Base-by-base conservation (phyloP, 2,113 vertebrate genomes). In the Centropristis striata region DNA sequence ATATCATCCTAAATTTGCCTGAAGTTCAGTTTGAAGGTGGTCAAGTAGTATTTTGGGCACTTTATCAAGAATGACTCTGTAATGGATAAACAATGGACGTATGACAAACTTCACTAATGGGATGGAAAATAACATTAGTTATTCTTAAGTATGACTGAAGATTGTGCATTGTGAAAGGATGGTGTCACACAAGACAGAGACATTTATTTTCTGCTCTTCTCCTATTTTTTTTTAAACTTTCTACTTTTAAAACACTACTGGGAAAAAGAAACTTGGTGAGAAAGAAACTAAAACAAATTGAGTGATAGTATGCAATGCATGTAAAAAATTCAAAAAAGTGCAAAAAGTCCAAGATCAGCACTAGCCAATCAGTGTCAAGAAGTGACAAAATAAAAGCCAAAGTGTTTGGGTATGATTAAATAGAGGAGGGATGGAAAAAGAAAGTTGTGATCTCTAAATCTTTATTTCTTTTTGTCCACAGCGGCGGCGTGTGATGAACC, bases 401-500 rank as follows among this genome's bases (percentile, higher is more conserved):
- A 61, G 32, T 4, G 6, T 75, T 84, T 74, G 11, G 18, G 39
- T 59, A 32, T 42, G 76, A 80, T 70, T 47, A 70, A 61, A 65
- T 44, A 71, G 25, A 47, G 23, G 12, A 42, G 28, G 47, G 27
- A 55, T 32, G 13, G 20, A 25, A 27, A 46, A 57, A 6, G 70
- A 65, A 58, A 20, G 72, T 46, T 16, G 32, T 23, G 51, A 65
- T 60, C 61, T 50, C 8, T 70, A 42, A 70, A 81, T 67, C 39
- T 36, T 32, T 32, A 32, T 32, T 32, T 32, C 9, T 23, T 64
- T 23, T 80, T 73, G 3, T 81, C 64, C 23, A 41, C 90, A 98
- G 97, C 90, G 74, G 83, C 77, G 32, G 47, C 78, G 84, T 91
- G 92, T 86, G 86, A 98, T 98, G 96, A 95, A 90, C 92, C 94